phyloP scores from a whole-genome alignment of 2,888 invertebrate species.

The Amorpha juglandis region DNA sequence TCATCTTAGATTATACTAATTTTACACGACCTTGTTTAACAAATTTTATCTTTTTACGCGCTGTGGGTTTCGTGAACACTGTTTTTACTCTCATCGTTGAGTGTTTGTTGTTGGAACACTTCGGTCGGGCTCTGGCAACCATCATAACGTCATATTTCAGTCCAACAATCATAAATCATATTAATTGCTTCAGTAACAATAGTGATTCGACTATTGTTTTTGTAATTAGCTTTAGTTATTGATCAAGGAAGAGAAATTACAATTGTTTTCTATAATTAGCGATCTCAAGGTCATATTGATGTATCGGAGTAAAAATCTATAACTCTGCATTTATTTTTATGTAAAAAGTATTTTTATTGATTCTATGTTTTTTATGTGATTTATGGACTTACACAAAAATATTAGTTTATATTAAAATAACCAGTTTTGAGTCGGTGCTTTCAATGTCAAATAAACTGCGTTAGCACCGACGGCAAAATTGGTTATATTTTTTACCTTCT shows the following conservation, averaged over 20 bases:
- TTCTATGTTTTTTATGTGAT: too few species aligned
- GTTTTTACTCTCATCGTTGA: slow-evolving; percentile 28
- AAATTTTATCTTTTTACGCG: slow-evolving; percentile 23
- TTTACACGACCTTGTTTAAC: slow-evolving; percentile 26
- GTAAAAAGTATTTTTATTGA: background rate
- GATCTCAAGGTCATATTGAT: slow-evolving; percentile 8
- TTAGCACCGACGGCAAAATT: too few species aligned
- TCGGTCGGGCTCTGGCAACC: slow-evolving; percentile 43
- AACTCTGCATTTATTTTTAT: background rate
- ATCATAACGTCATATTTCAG: slow-evolving; percentile 44
- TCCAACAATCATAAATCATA: slow-evolving; percentile 39
- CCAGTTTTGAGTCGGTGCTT: too few species aligned
- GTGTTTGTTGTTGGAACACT: slow-evolving; percentile 41
- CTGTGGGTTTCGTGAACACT: slow-evolving; percentile 11
- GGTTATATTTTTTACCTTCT: too few species aligned
- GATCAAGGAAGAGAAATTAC: slow-evolving; percentile 16
- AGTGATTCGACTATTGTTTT: slow-evolving; percentile 25
- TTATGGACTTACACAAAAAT: too few species aligned
- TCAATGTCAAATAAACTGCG: too few species aligned
- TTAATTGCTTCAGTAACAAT: slow-evolving; percentile 29
- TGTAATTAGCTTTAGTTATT: slow-evolving; percentile 11
- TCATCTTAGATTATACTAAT: slow-evolving; percentile 11
- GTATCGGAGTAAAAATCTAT: background rate
- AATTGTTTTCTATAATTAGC: background rate
- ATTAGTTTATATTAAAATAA: too few species aligned